Percentiles rank a stretch among this genome's conserved stretches.
Conservation (phyloP, 2,888 invertebrate genomes). For the Trissonchulus sp. region DNA sequence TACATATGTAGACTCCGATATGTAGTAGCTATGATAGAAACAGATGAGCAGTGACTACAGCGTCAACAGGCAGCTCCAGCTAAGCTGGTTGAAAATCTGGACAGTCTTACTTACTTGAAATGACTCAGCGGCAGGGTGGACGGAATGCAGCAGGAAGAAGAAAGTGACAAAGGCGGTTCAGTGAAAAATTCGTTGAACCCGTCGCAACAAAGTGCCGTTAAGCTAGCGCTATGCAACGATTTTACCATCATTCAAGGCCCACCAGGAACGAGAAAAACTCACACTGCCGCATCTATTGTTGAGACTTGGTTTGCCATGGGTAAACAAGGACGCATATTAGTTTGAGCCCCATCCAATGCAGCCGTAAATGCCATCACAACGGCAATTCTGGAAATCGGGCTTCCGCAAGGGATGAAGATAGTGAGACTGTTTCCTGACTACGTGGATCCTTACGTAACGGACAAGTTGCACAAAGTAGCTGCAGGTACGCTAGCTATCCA, state of each 20-base stretch:
- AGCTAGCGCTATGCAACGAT: not conserved
- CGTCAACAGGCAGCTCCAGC: too few relatives aligned
- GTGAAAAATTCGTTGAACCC: too few relatives aligned
- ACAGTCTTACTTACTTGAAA: too few relatives aligned
- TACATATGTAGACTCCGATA: too few relatives aligned
- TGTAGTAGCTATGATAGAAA: too few relatives aligned
- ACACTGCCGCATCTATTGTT: not conserved
- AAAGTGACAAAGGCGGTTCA: too few relatives aligned
- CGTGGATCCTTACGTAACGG: not conserved
- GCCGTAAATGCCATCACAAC: not conserved
- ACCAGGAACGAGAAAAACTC: not conserved
- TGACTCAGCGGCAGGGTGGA: too few relatives aligned
- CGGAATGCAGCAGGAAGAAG: too few relatives aligned
- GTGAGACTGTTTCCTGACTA: not conserved
- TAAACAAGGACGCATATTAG: not conserved
- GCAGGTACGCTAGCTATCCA: not conserved
- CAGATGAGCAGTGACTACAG: too few relatives aligned
- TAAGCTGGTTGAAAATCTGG: too few relatives aligned
- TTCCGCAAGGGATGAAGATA: too few relatives aligned
- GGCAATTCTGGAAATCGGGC: not conserved
- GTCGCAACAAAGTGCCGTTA: conserved; percentile 7
- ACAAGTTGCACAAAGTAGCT: not conserved
- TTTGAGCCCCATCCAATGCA: conserved; percentile 7
- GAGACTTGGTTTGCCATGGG: not conserved
- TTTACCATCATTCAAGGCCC: not conserved